phyloP scores from a whole-genome alignment of 2,113 vertebrate genomes.

The Capra hircus region DNA sequence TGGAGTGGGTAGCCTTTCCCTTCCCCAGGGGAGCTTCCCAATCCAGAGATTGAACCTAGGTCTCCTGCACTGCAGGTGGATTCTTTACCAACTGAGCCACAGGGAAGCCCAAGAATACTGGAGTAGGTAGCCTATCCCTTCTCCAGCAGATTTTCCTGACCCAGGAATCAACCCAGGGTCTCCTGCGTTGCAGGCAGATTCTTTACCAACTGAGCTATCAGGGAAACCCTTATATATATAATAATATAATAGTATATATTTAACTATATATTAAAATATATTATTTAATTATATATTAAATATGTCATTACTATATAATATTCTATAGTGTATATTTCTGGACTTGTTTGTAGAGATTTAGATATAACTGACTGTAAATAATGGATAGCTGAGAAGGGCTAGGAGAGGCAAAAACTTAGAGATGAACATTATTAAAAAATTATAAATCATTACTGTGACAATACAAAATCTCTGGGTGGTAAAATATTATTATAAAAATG shows the following conservation, averaged over 20 bases:
- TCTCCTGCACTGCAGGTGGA: background rate
- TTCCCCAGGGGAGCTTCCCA: background rate
- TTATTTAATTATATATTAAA: background rate
- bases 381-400: background rate
- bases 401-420: background rate
- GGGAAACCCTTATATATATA: background rate
- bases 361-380: background rate
- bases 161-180: background rate
- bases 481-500: slow-evolving; percentile 16
- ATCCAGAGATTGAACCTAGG: background rate
- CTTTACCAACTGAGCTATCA: background rate
- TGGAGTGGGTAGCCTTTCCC: background rate
- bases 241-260: background rate
- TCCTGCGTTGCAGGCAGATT: background rate
- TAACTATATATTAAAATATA: too few species aligned
- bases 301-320: background rate
- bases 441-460: background rate
- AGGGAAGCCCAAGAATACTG: background rate
- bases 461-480: background rate
- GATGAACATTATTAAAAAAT: background rate
- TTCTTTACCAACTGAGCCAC: background rate
- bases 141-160: background rate
- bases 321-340: background rate
- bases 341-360: background rate
- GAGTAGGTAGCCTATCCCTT: background rate